Evolutionary conservation across 2,797 vertebrate species (phyloP), one percentile per base, ranked within the genome.

Genomic region (Hybognathus amarus): DNA sequence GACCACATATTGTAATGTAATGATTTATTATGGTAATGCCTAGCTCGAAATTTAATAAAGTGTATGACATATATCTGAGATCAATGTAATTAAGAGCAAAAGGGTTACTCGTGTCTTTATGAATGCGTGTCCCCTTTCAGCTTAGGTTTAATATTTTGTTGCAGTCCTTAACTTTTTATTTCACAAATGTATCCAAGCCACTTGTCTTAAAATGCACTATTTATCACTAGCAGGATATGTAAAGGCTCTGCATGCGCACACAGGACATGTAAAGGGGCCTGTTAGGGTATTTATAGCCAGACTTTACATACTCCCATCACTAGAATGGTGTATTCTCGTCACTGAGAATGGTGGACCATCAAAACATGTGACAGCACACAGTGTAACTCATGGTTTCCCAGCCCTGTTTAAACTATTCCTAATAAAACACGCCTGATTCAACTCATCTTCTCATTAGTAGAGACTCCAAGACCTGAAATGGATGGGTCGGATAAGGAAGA

Each of bases 381-480:
- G 70, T 33, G 47, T 36, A 73, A 22, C 27, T 33, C 18, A 73
- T 6, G 70, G 27, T 52, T 73, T 73, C 18, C 47, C 47, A 38
- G 22, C 5, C 27, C 70, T 17, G 5, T 30, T 52, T 33, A 73
- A 73, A 38, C 50, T 38, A 2, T 38, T 56, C 3, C 71, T 38
- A 38, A 56, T 56, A 20, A 75, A 75, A 38, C 50, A 56, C 73
- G 36, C 50, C 71, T 54, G 20, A 75, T 73, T 56, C 71, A 56
- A 4, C 6, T 56, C 50, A 75, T 74, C 50, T 13, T 2, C 11
- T n/a, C 47, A 74, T 54, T 54, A 54, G 15, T 38, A 54, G 15
- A 56, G 50, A 30, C 10, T 73, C 7, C n/a, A 3, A 30, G 8
- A 27, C 24, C 69, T 30, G 69, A 22, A 52, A 22, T 73, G 45